These are phyloP conservation scores for Lycaena phlaeas DNA, from an alignment of 2,888 invertebrate genomes.

Conservation along the genomic window DNA sequence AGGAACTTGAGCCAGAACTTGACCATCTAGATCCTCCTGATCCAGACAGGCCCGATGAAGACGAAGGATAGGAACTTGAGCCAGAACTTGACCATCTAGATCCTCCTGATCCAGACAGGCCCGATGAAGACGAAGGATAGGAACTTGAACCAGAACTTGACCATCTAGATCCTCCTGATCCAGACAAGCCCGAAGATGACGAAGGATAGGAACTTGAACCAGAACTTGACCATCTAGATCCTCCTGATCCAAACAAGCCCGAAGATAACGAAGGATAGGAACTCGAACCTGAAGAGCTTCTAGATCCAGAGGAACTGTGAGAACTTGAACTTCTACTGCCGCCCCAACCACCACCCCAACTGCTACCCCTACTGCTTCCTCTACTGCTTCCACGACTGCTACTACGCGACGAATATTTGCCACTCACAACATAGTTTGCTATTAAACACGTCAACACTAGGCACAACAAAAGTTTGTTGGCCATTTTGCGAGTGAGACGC, in stretches of 20 bases:
- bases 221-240: conserved; percentile 12
- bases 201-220: conserved; percentile 13
- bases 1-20: conserved; percentile 12
- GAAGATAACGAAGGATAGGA: conserved; percentile 7
- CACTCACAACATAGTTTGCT: conserved; percentile 32
- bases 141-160: conserved; percentile 15
- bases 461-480: conserved; percentile 44
- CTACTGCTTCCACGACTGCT: conserved; percentile 18
- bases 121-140: conserved; percentile 18
- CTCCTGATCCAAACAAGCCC: too few species aligned
- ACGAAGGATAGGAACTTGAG: conserved; percentile 9
- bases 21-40: conserved; percentile 7
- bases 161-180: too few species aligned
- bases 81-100: conserved; percentile 9
- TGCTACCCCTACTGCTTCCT: conserved; percentile 14
- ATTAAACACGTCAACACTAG: conserved; percentile 35
- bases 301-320: conserved; percentile 12
- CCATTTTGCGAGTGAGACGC: conserved; percentile 34
- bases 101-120: conserved; percentile 15
- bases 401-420: conserved; percentile 23
- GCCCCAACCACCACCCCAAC: conserved; percentile 14
- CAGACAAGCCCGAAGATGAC: conserved; percentile 16
- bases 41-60: too few species aligned
- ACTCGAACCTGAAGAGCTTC: conserved; percentile 10
- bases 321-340: conserved; percentile 13